Base-by-base conservation (phyloP, 1,140 invertebrate species). In the Nasonia longicornis region DNA sequence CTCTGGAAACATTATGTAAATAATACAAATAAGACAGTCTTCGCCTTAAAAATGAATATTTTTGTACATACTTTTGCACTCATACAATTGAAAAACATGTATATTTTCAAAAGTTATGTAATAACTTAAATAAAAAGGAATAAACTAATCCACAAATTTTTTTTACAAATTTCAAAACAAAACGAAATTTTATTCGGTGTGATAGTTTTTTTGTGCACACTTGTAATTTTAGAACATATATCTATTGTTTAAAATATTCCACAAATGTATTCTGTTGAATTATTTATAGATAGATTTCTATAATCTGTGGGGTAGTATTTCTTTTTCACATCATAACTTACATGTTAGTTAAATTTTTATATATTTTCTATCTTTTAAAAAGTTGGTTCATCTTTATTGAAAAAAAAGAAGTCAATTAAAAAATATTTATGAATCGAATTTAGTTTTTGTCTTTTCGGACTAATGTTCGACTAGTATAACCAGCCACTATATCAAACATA, bases 1-100 rank as follows among this genome's bases (percentile, higher is more conserved):
- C 96, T 92, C 86, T 97, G 71, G 93, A 95, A 87, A 90, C 90
- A 83, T 86, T 92, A 72, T 89, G 86, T 85, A 71, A 86, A 83
- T 84, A 83, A 84, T 80, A 80, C 52, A 77, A 20, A 73, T 66
- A 77, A 58, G 52, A 16, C 52, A 58, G 16, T n/a, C 16, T 6
- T 58, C 2, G 14, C 52, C 16, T 58, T 58, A 58, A 58, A 16
- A 58, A 58, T 58, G 14, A 58, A 20, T 48, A 48, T 58, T 58
- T 52, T n/a, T 58, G 16, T 58, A 80, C 78, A 75, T 69, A 66
- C 3, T 22, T 45, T 35, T 26, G 4, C 70, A 73, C 58, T 73
- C 67, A 72, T 64, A 52, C 20, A 66, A 38, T 63, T 63, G 48
- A 12, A 26, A 35, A 81, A 82, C 76, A 31, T 45, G 74, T 76